Evolutionary conservation across 1,140 invertebrate genomes (phyloP).

Genomic region (Paraescarpia echinospica): DNA sequence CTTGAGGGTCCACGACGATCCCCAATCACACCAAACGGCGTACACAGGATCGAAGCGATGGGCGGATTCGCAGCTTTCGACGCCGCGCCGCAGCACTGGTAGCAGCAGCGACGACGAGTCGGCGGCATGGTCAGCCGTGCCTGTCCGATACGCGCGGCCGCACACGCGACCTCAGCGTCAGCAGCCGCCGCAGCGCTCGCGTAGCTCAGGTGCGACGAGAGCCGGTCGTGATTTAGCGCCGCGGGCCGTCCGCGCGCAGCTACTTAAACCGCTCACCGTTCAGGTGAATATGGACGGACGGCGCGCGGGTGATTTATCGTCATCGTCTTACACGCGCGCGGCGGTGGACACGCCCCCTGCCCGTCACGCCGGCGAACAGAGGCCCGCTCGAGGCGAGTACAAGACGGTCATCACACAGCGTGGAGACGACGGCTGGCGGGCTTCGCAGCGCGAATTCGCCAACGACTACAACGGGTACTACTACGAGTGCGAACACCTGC

Average conservation of each 20-base stretch:
- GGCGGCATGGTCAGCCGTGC: background rate
- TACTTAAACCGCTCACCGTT: background rate
- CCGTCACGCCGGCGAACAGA: background rate
- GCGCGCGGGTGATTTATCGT: background rate
- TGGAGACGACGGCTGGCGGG: background rate
- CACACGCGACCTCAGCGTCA: background rate
- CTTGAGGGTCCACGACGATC: background rate
- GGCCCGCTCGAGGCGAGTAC: background rate
- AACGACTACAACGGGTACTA: background rate
- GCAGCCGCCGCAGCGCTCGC: background rate
- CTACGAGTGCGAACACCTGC: background rate
- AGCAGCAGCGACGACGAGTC: background rate
- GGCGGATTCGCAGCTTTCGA: background rate
- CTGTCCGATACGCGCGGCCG: background rate
- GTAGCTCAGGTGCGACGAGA: background rate
- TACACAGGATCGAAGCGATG: background rate
- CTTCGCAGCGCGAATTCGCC: background rate
- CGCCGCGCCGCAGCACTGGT: background rate
- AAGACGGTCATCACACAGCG: background rate
- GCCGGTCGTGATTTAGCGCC: background rate
- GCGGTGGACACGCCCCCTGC: background rate
- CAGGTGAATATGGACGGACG: background rate
- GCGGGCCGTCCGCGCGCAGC: no score
- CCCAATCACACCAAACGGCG: background rate
- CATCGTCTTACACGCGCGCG: background rate